Conservation (phyloP, 2,888 invertebrate genomes). For the Chironomus riparius region DNA sequence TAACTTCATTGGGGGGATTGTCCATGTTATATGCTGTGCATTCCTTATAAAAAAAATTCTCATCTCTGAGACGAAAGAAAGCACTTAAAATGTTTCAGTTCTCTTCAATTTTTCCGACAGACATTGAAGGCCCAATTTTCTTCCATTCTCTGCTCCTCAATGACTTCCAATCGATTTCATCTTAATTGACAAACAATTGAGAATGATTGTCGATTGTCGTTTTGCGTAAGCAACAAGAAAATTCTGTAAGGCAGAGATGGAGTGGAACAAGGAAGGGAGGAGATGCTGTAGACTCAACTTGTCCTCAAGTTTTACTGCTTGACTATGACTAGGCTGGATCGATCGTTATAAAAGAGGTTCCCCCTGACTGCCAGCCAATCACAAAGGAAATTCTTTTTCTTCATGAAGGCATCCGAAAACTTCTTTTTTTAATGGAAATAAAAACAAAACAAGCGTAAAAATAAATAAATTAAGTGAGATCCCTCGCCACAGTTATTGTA, state of each 20-base stretch:
- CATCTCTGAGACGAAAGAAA: background rate
- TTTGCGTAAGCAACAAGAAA: background rate
- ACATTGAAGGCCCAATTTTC: background rate
- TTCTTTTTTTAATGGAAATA: background rate
- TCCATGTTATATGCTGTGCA: background rate
- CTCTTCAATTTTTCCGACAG: background rate
- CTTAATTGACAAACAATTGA: conserved; percentile 27
- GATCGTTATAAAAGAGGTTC: too few relatives aligned
- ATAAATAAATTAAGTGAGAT: conserved; percentile 13
- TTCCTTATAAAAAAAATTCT: background rate
- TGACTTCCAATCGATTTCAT: conserved; percentile 27
- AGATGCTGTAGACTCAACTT: too few relatives aligned
- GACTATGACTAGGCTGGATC: too few relatives aligned
- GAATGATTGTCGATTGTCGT: conserved; percentile 15
- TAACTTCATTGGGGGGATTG: background rate
- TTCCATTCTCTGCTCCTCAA: background rate
- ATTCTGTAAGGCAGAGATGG: background rate
- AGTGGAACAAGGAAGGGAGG: background rate
- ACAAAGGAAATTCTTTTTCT: too few relatives aligned
- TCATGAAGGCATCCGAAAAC: too few relatives aligned
- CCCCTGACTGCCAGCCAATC: too few relatives aligned
- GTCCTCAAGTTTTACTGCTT: too few relatives aligned
- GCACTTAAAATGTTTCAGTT: background rate
- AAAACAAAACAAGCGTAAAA: conserved; percentile 13
- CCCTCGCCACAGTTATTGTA: background rate